A percentile compares a stretch with the other conserved stretches of the same genome.
Evolutionary conservation across 2,888 invertebrate species (phyloP).

Genomic region (Volucella zonaria): DNA sequence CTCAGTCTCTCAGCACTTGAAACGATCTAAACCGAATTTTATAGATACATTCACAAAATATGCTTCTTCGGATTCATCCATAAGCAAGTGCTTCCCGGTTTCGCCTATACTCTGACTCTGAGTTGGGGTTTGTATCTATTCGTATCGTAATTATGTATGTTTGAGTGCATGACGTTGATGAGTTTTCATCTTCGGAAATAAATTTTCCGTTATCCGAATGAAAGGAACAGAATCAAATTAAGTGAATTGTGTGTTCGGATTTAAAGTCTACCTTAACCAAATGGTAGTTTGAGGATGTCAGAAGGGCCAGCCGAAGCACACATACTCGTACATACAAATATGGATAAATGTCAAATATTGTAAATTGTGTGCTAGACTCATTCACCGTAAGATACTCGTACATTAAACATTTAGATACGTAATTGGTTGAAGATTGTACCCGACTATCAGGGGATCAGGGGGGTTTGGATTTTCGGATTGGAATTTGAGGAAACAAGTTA

Average conservation of each 20-base stretch:
- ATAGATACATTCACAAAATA: conserved; percentile 15
- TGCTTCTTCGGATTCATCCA: background rate
- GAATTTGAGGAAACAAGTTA: conserved; percentile 6
- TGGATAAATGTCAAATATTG: conserved; percentile 52
- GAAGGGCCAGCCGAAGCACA: conserved; percentile 13
- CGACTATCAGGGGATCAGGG: background rate
- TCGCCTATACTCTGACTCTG: background rate
- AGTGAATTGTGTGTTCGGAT: conserved; percentile 32
- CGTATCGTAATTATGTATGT: conserved; percentile 7
- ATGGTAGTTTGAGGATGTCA: background rate
- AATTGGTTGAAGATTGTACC: conserved; percentile 58
- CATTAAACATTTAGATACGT: conserved; percentile 59
- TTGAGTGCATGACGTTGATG: conserved; percentile 59
- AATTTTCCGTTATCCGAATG: conserved; percentile 33
- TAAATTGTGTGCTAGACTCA: conserved; percentile 28
- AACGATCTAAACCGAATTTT: conserved; percentile 32
- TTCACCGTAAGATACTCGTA: background rate
- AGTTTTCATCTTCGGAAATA: conserved; percentile 38
- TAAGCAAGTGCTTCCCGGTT: background rate
- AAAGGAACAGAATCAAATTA: conserved; percentile 43
- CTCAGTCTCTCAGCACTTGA: background rate
- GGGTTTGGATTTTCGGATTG: background rate
- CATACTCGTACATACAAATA: background rate
- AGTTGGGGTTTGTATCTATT: background rate
- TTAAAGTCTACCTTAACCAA: background rate